Base-by-base conservation (phyloP, 2,888 invertebrate genomes). In the Caenorhabditis sulstoni region DNA sequence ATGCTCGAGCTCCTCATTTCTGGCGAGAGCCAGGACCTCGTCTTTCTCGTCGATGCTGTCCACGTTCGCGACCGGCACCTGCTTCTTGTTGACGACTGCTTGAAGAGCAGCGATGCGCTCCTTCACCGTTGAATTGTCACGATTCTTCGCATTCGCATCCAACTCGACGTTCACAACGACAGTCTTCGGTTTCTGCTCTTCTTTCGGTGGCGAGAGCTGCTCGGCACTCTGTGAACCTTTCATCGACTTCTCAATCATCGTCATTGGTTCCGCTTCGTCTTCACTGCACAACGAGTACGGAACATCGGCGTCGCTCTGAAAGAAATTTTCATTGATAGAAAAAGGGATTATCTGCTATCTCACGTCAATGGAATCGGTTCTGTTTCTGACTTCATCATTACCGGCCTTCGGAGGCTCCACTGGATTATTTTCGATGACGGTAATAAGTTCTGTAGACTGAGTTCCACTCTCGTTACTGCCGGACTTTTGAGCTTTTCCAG, bases 191-290 rank as follows among this genome's bases (percentile, higher is more conserved):
- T 62, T 75, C 4, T 50, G 55, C 1, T 62, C 62, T 41, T 67
- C 66, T 62, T 67, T 67, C 20, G 50, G 49, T 3, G 37, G 14
- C 12, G 57, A 62, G 20, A 64, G 14, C 22, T 73, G 64, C 52
- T 73, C 64, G 11, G 73, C 73, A 37, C 64, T 73, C 12, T 64
- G 64, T 1, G 64, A 64, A 2, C 35, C 50, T 29, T 68, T 73
- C 73, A 73, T 79, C 20, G 79, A 64, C 14, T 67, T 79, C 35
- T 79, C 79, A 35, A 79, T 79, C 66, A 61, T 79, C 11, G 73
- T 73, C 53, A 79, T 79, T 29, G 79, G 79, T 18, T 79, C 79
- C 4, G 58, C 79, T 61, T 79, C 79, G 44, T 79, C 79, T 44
- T 79, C 79, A 18, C 74, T 74, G 65, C 79, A 74, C 4, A 79